phyloP scores from a whole-genome alignment of 1,140 invertebrate species.

The Meloidogyne floridensis region DNA sequence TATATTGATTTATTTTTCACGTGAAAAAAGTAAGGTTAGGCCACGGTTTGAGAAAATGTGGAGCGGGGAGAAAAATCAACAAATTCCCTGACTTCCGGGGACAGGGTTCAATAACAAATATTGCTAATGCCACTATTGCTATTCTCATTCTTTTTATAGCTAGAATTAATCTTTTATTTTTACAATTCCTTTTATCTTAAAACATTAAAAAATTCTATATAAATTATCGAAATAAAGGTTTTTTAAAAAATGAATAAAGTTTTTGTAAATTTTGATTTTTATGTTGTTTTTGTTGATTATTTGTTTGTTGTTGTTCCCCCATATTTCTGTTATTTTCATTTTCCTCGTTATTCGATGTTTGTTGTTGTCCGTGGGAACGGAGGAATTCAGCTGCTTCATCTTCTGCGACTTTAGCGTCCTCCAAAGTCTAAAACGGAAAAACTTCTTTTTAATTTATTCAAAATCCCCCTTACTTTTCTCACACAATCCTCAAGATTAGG shows the following conservation, averaged over 20 bases:
- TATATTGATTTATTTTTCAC: no score
- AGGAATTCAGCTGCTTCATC: constrained; percentile 9
- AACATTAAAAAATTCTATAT: no score
- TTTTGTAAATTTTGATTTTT: background rate
- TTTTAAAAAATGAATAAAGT: constrained; percentile 10
- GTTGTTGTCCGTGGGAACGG: background rate
- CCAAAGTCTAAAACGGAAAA: constrained; percentile 15
- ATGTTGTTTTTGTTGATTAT: background rate
- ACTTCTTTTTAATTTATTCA: no score
- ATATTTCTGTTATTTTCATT: background rate
- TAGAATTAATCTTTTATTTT: no score
- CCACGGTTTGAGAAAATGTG: no score
- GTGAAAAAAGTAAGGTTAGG: no score
- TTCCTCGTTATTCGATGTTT: background rate
- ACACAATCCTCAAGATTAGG: constrained; percentile 25
- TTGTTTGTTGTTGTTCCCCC: background rate
- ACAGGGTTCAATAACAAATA: no score
- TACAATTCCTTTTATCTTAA: no score
- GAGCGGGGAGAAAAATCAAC: no score
- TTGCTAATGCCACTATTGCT: no score
- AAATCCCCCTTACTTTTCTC: background rate
- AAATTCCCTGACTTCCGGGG: no score
- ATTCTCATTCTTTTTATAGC: no score
- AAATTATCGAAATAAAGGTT: background rate
- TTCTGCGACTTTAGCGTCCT: constrained; percentile 4